These are phyloP conservation scores for Campylorhamphus procurvoides DNA, from an alignment of 2,113 vertebrate genomes.

Conservation along the genomic window DNA sequence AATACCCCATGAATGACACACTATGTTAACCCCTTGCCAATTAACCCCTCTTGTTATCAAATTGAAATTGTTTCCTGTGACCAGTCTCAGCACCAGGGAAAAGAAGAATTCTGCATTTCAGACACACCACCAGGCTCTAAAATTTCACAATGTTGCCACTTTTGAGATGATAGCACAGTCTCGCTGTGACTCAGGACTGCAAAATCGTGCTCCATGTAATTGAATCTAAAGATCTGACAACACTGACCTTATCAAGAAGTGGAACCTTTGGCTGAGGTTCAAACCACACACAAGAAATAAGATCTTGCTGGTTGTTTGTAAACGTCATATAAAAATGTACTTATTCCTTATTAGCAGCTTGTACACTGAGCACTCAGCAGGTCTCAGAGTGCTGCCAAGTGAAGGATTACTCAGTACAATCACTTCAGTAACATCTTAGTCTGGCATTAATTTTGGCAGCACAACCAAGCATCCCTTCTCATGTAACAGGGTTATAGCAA, in stretches of 20 bases:
- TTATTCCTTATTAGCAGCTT: constrained; percentile 64
- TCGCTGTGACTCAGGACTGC: constrained; percentile 12
- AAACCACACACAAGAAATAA: constrained; percentile 29
- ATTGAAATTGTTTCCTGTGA: neutral
- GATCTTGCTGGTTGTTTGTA: constrained; percentile 48
- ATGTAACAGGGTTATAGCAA: neutral
- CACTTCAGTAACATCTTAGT: constrained; percentile 38
- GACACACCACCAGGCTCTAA: neutral
- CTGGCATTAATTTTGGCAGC: constrained; percentile 26
- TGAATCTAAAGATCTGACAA: constrained; percentile 56
- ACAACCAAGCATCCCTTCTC: neutral
- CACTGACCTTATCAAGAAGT: constrained; percentile 59
- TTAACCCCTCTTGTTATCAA: neutral
- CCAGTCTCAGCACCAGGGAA: accelerated
- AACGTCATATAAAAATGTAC: constrained; percentile 44
- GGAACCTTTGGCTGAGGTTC: constrained; percentile 51
- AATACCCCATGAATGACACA: neutral
- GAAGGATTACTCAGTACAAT: neutral
- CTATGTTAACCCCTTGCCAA: neutral
- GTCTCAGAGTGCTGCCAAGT: constrained; percentile 36
- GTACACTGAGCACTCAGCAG: constrained; percentile 11
- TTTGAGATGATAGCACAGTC: neutral
- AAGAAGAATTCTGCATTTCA: neutral
- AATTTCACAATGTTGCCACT: neutral
- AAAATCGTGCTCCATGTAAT: constrained; percentile 36